These are phyloP conservation scores for Eupithecia vulgata DNA, from an alignment of 2,888 invertebrate genomes.

Conservation along the genomic window DNA sequence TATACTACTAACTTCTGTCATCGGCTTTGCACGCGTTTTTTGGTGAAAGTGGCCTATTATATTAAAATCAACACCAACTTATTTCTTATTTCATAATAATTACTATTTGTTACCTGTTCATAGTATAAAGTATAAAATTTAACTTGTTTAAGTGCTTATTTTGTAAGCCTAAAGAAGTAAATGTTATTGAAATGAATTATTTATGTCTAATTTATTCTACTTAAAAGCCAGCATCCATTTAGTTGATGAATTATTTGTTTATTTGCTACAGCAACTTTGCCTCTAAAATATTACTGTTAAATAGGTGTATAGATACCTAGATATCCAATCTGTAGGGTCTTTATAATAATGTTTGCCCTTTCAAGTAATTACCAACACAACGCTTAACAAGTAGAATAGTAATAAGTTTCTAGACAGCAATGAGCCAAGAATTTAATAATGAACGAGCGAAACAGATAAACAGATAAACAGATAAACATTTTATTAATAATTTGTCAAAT, in stretches of 20 bases:
- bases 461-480: too few species aligned
- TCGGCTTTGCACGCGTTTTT: background rate
- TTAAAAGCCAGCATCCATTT: background rate
- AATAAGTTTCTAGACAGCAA: conserved; percentile 9
- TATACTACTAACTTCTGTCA: background rate
- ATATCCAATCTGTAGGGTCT: background rate
- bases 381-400: conserved; percentile 12
- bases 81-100: too few species aligned
- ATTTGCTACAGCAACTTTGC: background rate
- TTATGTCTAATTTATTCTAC: background rate
- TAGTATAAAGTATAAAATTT: too few species aligned
- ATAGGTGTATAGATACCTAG: background rate
- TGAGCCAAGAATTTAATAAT: conserved; percentile 15
- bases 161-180: too few species aligned
- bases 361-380: conserved; percentile 1
- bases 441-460: conserved; percentile 11
- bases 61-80: too few species aligned
- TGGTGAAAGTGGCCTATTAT: background rate
- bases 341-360: background rate
- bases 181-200: too few species aligned
- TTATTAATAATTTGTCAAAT: too few species aligned
- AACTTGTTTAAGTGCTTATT: too few species aligned
- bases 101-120: too few species aligned
- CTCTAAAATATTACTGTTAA: background rate
- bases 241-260: background rate